Evolutionary conservation across 2,113 vertebrate genomes (phyloP).

Genomic region (Psittacula cyanocephala): DNA sequence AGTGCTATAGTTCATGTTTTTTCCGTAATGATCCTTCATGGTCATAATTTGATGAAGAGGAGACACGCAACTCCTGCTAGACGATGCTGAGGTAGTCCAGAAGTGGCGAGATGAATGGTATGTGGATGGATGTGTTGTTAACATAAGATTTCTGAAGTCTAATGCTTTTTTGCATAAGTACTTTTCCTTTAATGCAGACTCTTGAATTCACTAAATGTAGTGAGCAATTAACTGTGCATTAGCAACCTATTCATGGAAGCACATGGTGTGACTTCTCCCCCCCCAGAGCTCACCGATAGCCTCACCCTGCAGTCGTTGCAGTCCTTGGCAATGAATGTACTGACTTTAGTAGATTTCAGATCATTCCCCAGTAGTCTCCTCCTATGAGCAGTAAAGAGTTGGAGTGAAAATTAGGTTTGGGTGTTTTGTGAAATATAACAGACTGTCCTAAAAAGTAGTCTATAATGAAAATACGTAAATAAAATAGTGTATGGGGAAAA

Average conservation of each 20-base stretch:
- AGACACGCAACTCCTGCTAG: neutral
- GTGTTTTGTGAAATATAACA: neutral
- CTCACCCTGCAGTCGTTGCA: neutral
- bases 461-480: neutral
- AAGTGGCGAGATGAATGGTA: neutral
- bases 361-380: neutral
- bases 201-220: neutral
- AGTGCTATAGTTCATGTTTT: neutral
- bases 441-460: neutral
- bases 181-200: neutral
- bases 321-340: neutral
- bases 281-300: neutral
- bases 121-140: neutral
- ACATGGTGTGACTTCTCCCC: fast-evolving
- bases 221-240: neutral
- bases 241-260: neutral
- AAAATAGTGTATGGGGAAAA: neutral
- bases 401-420: neutral
- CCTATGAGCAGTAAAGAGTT: neutral
- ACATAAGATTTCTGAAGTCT: neutral
- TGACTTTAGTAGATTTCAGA: neutral
- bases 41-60: neutral
- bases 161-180: neutral
- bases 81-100: neutral
- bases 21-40: neutral